Evolutionary conservation across 2,797 vertebrate species (phyloP), one percentile per base, ranked within the genome.

Genomic region (Synaphobranchus kaupii): DNA sequence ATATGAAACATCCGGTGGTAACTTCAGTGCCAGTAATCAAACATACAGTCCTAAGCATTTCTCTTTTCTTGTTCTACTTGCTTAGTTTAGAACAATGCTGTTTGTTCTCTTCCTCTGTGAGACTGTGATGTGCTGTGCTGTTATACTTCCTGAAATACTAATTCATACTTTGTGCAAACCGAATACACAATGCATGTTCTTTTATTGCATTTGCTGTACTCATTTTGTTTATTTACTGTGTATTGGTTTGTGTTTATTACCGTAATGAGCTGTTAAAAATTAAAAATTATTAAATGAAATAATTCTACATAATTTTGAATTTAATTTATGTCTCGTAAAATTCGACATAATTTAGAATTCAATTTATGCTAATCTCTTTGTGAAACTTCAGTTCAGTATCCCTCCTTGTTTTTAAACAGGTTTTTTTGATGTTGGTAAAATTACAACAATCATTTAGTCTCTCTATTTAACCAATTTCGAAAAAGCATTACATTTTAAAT

Each of bases 91-190:
- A 84, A 87, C 86, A 87, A 84, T 84, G 58, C 20, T 3, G 31
- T 2, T 5, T 17, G 82, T 48, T 85, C 44, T 44, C 66, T 48
- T 34, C n/a, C 60, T 54, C 50, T 68, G 17, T 5, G 4, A 20
- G 63, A 13, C 12, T 28, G n/a, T 58, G 56, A 58, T 52, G 48
- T 25, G 5, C 4, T 17, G 22, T 87, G 56, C 15, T 20, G 34
- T 22, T 48, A 31, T 54, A 84, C 86, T 87, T 87, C 86, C 86
- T 76, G 47, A 39, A 71, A 87, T 73, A 48, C 31, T 84, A 20
- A 66, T 87, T 84, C 31, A 50, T 68, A 86, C 39, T 80, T 50
- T 44, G 20, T 44, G 25, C 25, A 68, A 68, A 4, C 5, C 1
- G 28, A 68, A 9, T 28, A 68, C 63, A 68, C n/a, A 25, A 68